Evolutionary conservation across 2,113 vertebrate genomes (phyloP), one percentile per base, ranked within the genome.

Genomic region (Pygathrix nemaeus): DNA sequence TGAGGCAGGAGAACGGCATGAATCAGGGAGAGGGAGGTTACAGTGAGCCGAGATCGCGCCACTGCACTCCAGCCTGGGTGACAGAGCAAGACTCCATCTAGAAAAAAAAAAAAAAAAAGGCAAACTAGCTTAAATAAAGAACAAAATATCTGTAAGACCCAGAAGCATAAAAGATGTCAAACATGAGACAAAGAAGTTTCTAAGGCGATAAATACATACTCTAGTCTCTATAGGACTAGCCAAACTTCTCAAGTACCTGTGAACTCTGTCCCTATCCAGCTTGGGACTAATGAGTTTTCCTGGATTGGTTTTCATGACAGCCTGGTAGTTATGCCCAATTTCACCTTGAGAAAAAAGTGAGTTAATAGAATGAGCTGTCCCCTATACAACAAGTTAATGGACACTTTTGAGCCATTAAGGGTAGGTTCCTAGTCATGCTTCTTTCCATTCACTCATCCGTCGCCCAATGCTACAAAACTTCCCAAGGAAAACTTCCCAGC

Each of bases 271-370:
- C 8, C 59, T 16, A 64, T 32, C 32, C 25, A 64, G 8, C 21
- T 45, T 90, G 32, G 30, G 10, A 5, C 30, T 59, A 80, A 48
- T 12, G 17, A 75, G 50, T 59, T 91, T 90, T 80, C 38, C 50
- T 30, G 16, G 11, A 35, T 11, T 40, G 8, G 17, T 40, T 17
- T 3, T 81, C 18, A 78, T 25, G 23, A 45, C 20, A 94, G 25
- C 48, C 50, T 90, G 21, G 40, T 78, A 48, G 88, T 95, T 48
- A 82, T 9, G 0, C 14, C 2, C 45, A 32, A 59, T 55, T 87
- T 94, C 70, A 94, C 9, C 57, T 68, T 70, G 40, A 86, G 43
- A 92, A 79, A 10, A 94, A 82, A 96, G 52, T 45, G 12, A 85
- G 11, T 86, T 78, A 50, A 66, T 18, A 82, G 43, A 96, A 82